Evolutionary conservation across 2,888 invertebrate genomes (phyloP).

Genomic region (Seira musarum): DNA sequence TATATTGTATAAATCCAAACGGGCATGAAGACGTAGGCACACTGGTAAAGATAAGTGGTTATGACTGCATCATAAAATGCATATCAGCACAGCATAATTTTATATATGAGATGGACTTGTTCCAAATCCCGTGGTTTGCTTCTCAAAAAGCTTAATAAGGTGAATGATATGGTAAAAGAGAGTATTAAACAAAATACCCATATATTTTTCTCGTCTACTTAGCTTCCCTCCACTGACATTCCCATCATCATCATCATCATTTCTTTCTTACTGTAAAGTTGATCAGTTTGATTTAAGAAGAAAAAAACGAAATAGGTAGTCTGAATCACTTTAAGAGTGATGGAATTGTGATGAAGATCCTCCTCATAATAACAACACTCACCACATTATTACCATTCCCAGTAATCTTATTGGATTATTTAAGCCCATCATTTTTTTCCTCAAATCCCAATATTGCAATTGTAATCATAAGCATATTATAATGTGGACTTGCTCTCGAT

Average conservation of each 20-base stretch:
- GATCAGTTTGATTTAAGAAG: neutral
- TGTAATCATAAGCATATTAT: conserved; percentile 29
- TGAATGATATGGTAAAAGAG: no score
- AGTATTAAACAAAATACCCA: no score
- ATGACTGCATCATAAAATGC: neutral
- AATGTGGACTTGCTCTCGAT: neutral
- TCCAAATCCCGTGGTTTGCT: conserved; percentile 48
- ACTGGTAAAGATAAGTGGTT: no score
- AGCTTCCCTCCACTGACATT: neutral
- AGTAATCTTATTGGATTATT: conserved; percentile 58
- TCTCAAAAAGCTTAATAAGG: conserved; percentile 33
- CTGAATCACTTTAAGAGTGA: conserved; percentile 26
- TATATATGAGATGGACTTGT: conserved; percentile 36
- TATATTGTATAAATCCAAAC: no score
- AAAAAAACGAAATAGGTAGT: conserved; percentile 7
- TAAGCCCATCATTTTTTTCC: conserved; percentile 32
- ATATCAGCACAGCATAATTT: neutral
- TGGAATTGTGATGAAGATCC: conserved; percentile 52
- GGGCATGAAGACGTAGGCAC: no score
- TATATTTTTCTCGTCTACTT: conserved; percentile 3
- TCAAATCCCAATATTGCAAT: conserved; percentile 27
- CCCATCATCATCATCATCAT: conserved; percentile 22
- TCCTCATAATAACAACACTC: conserved; percentile 56
- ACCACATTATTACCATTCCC: conserved; percentile 53
- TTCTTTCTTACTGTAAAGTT: no score